Evolutionary conservation across 2,888 invertebrate genomes (phyloP), one percentile per base, ranked within the genome.

Genomic region (Dryobota labecula): DNA sequence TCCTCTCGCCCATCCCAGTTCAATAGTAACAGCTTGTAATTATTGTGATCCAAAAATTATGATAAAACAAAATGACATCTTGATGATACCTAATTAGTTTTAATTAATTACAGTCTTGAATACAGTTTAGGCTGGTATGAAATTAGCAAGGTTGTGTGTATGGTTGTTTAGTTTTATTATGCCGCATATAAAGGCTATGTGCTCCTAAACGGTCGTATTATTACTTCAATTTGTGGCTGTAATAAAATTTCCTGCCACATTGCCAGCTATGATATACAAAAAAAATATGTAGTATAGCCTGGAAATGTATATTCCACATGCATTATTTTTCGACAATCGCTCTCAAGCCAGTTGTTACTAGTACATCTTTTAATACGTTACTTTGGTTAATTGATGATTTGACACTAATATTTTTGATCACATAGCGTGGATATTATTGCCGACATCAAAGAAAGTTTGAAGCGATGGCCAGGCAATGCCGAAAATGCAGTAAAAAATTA

Each of bases 111-210:
- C 15, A 15, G 11, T 68, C 24, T 51, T 41, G 24, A 33, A 49
- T 13, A 30, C 18, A 30, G 18, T 38, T 67, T 30, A 36, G 47
- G n/a, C 67, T 67, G 45, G n/a, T 47, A 67, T 38, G n/a, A 13
- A 36, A 67, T 18, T 68, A 68, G 69, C 13, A 30, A 67, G n/a
- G 30, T 49, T 68, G 18, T 67, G 36, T 57, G 65, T 66, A 27
- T 49, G 3, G 27, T 69, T 49, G 27, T 67, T 67, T 68, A 30
- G 47, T n/a, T 68, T 49, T 15, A 24, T 5, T 20, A 24, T 24
- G 20, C 2, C 11, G 41, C 13, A n/a, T 41, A 18, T 41, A 68
- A 8, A 38, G 30, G 24, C 38, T 13, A 30, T 15, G 13, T 71
- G 30, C 18, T 54, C 24, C n/a, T 36, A 54, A n/a, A 54, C n/a